Conservation (phyloP, 1,140 invertebrate genomes). For the Saccostrea echinata region DNA sequence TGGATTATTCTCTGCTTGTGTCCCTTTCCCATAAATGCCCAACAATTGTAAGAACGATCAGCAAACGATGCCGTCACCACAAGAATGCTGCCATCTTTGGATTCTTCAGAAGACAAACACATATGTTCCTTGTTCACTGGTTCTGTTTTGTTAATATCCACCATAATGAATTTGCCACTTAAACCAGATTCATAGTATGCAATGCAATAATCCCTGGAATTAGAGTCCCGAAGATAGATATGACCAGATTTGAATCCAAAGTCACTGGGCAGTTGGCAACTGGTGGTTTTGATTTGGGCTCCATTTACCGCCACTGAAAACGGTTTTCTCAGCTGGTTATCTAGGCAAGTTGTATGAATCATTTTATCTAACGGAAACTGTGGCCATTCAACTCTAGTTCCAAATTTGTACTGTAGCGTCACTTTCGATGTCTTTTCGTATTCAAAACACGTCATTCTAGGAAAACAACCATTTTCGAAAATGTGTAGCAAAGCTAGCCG, state of each 20-base stretch:
- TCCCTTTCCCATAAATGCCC: slow-evolving; percentile 41
- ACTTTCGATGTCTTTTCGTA: slow-evolving; percentile 48
- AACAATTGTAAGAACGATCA: slow-evolving; percentile 24
- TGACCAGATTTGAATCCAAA: slow-evolving; percentile 43
- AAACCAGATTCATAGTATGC: slow-evolving; percentile 28
- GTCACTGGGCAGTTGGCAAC: slow-evolving; percentile 44
- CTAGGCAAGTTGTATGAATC: slow-evolving; percentile 31
- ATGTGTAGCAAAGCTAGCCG: slow-evolving; percentile 46
- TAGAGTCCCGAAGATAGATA: slow-evolving; percentile 35
- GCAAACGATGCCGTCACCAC: slow-evolving; percentile 41
- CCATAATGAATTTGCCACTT: slow-evolving; percentile 36
- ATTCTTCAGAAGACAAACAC: slow-evolving; percentile 45
- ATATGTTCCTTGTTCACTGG: slow-evolving; percentile 13
- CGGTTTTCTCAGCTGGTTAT: slow-evolving; percentile 25
- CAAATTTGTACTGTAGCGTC: slow-evolving; percentile 50
- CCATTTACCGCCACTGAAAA: slow-evolving; percentile 39
- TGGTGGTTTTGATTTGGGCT: slow-evolving; percentile 37
- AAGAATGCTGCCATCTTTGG: slow-evolving; percentile 34
- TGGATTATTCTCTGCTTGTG: slow-evolving; percentile 22
- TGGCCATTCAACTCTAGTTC: slow-evolving; percentile 51
- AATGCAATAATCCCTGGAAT: slow-evolving; percentile 47
- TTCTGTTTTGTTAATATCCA: slow-evolving; percentile 40
- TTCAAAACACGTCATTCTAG: slow-evolving; percentile 58
- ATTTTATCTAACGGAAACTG: slow-evolving; percentile 46
- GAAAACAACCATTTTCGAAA: slow-evolving; percentile 62